Percentiles rank a stretch among this genome's conserved stretches.
Conservation (phyloP, 2,797 vertebrate genomes). For the Euphonia xanthogaster region DNA sequence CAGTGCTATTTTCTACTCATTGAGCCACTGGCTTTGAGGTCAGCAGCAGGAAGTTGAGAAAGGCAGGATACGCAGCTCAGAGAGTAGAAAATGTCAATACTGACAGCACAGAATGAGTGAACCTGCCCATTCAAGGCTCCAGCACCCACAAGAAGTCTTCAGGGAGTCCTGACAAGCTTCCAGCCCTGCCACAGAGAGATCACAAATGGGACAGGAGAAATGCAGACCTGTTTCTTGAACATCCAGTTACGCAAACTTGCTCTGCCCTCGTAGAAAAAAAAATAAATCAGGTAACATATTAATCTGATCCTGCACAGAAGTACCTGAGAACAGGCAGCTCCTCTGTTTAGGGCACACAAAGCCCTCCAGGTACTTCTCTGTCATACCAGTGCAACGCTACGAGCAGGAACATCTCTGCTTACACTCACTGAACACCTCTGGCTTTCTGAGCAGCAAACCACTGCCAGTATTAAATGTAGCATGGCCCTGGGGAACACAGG, state of each 20-base stretch:
- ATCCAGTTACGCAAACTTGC: not conserved
- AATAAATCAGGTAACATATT: not conserved
- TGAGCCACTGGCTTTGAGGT: not conserved
- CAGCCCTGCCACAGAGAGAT: not conserved
- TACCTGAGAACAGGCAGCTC: not conserved
- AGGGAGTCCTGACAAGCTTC: not conserved
- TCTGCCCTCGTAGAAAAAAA: not conserved
- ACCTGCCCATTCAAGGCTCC: not conserved
- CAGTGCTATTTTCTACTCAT: not conserved
- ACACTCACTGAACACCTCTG: not conserved
- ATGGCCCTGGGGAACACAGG: rapidly evolving
- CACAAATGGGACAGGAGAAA: not conserved
- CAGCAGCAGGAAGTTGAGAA: slow-evolving; percentile 14
- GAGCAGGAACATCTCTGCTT: not conserved
- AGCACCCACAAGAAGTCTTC: not conserved
- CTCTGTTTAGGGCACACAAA: not conserved
- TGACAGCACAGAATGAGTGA: rapidly evolving
- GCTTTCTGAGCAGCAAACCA: not conserved
- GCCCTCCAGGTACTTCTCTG: not conserved
- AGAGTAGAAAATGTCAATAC: not conserved
- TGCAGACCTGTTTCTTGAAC: not conserved
- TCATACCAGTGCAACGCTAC: rapidly evolving
- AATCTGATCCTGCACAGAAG: not conserved
- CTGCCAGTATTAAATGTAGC: not conserved
- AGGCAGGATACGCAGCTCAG: not conserved